Evolutionary conservation across 1,140 invertebrate species (phyloP).

Genomic region (Arion vulgaris): DNA sequence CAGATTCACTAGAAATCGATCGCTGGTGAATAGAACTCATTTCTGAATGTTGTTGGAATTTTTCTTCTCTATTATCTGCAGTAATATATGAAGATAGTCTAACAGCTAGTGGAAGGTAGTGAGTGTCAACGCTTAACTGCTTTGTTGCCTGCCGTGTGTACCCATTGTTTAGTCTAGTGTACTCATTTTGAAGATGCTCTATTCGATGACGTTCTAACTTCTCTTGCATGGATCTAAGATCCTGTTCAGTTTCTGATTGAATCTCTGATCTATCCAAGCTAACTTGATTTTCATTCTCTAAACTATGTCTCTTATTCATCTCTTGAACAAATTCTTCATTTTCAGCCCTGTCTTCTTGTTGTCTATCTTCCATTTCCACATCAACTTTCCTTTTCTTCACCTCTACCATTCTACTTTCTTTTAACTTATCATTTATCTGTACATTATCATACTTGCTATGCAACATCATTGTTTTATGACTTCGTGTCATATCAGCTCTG

Average conservation of each 20-base stretch:
- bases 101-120: too few species aligned
- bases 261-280: neutral
- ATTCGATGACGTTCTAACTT: slow-evolving; percentile 22
- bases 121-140: too few species aligned
- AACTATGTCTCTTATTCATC: neutral
- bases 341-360: neutral
- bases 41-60: too few species aligned
- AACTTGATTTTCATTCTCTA: neutral
- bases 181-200: slow-evolving; percentile 11
- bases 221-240: slow-evolving; percentile 14
- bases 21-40: too few species aligned
- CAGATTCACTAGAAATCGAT: neutral
- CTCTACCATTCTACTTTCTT: neutral
- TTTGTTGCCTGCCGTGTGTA: neutral
- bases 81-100: too few species aligned
- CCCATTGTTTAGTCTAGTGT: neutral
- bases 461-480: slow-evolving; percentile 26
- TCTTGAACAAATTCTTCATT: neutral
- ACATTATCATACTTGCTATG: slow-evolving; percentile 15
- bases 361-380: neutral
- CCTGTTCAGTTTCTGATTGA: slow-evolving; percentile 14
- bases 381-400: neutral
- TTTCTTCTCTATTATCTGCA: too few species aligned
- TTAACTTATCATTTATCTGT: slow-evolving; percentile 20
- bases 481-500: slow-evolving; percentile 6